These are phyloP conservation scores for Dynastes hyllus DNA, from an alignment of 2,888 invertebrate genomes.

Conservation along the genomic window DNA sequence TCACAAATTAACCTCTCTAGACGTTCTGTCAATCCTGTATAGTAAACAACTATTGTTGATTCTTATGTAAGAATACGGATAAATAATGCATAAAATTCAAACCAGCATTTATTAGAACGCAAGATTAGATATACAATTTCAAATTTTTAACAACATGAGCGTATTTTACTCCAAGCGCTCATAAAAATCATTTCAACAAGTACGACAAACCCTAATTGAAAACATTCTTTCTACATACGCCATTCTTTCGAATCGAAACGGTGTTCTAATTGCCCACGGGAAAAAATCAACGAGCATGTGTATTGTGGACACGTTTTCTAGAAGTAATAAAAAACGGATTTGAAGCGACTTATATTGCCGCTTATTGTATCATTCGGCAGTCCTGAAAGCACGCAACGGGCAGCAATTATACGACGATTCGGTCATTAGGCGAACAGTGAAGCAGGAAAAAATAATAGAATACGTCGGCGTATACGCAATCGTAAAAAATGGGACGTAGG, in stretches of 20 bases:
- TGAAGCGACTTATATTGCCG: slow-evolving; percentile 26
- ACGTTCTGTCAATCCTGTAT: too few species aligned
- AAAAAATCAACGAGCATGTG: slow-evolving; percentile 4
- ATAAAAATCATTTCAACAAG: background rate
- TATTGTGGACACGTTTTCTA: slow-evolving; percentile 35
- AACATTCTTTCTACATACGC: background rate
- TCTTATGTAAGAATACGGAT: too few species aligned
- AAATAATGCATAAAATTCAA: too few species aligned
- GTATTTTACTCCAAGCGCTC: background rate
- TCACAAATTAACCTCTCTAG: too few species aligned
- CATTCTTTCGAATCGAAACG: background rate
- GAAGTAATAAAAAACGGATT: slow-evolving; percentile 32
- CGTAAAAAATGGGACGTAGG: background rate
- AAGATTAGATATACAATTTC: background rate
- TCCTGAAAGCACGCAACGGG: slow-evolving; percentile 10
- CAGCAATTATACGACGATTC: slow-evolving; percentile 21
- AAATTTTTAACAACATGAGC: background rate
- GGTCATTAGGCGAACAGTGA: slow-evolving; percentile 19
- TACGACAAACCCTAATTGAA: background rate
- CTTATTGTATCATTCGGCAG: background rate
- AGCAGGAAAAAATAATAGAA: slow-evolving; percentile 2
- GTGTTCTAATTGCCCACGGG: background rate
- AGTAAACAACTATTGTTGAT: too few species aligned
- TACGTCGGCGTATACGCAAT: background rate
- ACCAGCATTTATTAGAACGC: too few species aligned